phyloP scores from a whole-genome alignment of 2,797 vertebrate species.

The Podarcis siculus region DNA sequence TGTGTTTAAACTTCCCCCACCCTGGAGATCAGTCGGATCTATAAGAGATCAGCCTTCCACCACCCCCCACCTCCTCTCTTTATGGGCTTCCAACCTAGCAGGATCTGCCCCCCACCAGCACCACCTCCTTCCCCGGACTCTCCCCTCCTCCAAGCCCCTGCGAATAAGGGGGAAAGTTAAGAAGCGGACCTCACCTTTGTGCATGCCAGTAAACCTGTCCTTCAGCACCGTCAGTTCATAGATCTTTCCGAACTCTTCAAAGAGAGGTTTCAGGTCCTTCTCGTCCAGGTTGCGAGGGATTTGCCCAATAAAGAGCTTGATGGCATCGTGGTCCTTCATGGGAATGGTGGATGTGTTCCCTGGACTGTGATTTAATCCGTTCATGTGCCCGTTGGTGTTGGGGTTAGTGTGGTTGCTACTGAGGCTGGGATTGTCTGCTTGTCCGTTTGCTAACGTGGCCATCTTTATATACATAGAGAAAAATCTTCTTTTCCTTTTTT shows the following conservation, averaged over 20 bases:
- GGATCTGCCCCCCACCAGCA: constrained; percentile 19
- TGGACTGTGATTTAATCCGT: constrained; percentile 99
- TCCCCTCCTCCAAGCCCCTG: constrained; percentile 60
- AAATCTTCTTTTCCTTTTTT: constrained; percentile 81
- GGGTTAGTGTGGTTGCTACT: constrained; percentile 89
- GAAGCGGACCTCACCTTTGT: constrained; percentile 91
- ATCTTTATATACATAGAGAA: constrained; percentile 93
- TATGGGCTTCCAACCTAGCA: constrained; percentile 48
- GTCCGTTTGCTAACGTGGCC: constrained; percentile 99
- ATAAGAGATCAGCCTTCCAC: not conserved
- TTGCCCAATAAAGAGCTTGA: constrained; percentile 99
- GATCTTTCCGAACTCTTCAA: constrained; percentile 99
- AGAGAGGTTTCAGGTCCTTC: constrained; percentile 99
- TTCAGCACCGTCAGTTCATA: constrained; percentile 99
- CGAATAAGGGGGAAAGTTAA: constrained; percentile 73
- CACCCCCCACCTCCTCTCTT: constrained; percentile 22
- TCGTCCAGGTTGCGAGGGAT: constrained; percentile 99
- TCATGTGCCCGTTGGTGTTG: constrained; percentile 96
- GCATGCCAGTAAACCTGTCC: constrained; percentile 99
- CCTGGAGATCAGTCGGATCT: not conserved
- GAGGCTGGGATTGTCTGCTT: constrained; percentile 95
- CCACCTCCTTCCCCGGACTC: constrained; percentile 33
- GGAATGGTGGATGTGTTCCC: constrained; percentile 97
- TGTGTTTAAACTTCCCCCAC: constrained; percentile 12
- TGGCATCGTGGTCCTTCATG: constrained; percentile 99